Percentiles rank a stretch among this genome's conserved stretches.
Evolutionary conservation across 2,888 invertebrate species (phyloP).

Genomic region (Cosmopolites sordidus): DNA sequence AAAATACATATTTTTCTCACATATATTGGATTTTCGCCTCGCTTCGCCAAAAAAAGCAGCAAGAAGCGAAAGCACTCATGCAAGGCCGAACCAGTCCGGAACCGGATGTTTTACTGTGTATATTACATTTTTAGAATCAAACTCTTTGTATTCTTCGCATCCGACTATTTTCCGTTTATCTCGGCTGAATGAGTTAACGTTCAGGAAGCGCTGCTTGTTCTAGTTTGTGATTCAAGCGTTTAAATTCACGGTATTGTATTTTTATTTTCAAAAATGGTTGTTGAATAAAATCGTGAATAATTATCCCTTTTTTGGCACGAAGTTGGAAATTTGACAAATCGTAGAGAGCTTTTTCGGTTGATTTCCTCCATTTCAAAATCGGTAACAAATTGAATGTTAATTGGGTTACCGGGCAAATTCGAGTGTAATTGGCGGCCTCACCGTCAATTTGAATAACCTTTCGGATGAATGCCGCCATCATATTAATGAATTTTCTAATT

Average conservation of each 20-base stretch:
- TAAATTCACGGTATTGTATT: too few species aligned
- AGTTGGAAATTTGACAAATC: too few species aligned
- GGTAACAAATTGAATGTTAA: background rate
- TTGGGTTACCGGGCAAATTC: background rate
- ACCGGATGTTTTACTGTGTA: background rate
- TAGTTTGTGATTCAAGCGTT: too few species aligned
- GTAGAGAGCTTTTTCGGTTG: background rate
- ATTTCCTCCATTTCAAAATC: background rate
- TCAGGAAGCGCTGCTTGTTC: too few species aligned
- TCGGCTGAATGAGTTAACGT: background rate
- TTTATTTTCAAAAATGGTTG: too few species aligned
- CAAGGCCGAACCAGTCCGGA: background rate
- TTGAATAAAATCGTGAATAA: too few species aligned
- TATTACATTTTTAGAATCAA: background rate
- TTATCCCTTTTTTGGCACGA: too few species aligned
- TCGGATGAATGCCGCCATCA: background rate
- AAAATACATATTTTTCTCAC: too few species aligned
- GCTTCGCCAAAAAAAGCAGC: too few species aligned
- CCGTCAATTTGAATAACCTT: background rate
- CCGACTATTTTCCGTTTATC: background rate
- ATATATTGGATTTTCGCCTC: too few species aligned
- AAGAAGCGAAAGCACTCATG: background rate
- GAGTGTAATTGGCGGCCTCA: background rate
- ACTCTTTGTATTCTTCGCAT: background rate
- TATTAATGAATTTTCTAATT: too few species aligned